Base-by-base conservation (phyloP, 2,888 invertebrate genomes). In the Drosophila imparisetae region DNA sequence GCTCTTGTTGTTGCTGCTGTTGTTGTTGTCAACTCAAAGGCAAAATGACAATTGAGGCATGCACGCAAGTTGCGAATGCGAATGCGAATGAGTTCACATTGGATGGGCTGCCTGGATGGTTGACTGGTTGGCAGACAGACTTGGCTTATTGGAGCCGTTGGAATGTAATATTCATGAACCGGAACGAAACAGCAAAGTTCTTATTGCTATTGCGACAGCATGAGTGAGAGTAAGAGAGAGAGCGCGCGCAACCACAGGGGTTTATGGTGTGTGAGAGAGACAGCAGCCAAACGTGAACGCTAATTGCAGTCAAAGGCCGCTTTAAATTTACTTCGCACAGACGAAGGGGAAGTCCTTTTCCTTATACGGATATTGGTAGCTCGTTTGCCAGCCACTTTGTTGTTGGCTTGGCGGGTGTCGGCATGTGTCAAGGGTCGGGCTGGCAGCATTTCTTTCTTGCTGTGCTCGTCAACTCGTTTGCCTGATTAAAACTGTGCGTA, bases 271-370 rank as follows among this genome's bases (percentile, higher is more conserved):
- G 13, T 21, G 59, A 59, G 27, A n/a, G 60, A 52, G 64, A 18
- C 2, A 24, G 24, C 57, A 68, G 78, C 62, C 66, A 72, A 66
- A 63, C 59, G 66, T 73, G 74, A 66, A 73, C 81, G 86, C 90
- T 91, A 91, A 91, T 91, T 91, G 90, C 89, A 91, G 91, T 86
- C 83, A 90, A 90, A 87, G 86, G 75, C 61, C 67, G 83, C 83
- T 85, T 84, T 85, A 87, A 83, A 88, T 85, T 78, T 72, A 67
- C 83, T 60, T 63, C 48, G 18, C 30, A 50, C 38, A 11, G 27
- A 15, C 38, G 15, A 13, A 8, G 21, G 4, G 45, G 15, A 60
- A 29, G 48, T 10, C 42, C 15, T 40, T 50, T 54, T 58, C 34
- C 45, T 55, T 62, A 27, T 27, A n/a, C 27, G 55, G 11, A 38